Evolutionary conservation across 2,113 vertebrate genomes (phyloP).

Genomic region (Chitala chitala): DNA sequence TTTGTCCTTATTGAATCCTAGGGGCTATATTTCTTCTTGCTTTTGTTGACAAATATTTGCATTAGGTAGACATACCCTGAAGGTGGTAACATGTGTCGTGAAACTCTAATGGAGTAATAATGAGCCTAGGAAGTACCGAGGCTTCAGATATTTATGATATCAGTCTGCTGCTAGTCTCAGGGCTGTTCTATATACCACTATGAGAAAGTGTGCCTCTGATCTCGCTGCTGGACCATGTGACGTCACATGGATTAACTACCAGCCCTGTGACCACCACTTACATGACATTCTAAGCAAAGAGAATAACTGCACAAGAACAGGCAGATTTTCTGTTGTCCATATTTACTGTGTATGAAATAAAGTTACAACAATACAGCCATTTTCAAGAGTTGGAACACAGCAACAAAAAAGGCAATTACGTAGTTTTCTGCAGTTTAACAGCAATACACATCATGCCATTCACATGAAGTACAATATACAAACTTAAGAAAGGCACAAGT

Average conservation of each 20-base stretch:
- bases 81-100: neutral
- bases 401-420: no score
- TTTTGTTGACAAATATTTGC: conserved; percentile 18
- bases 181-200: neutral
- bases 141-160: neutral
- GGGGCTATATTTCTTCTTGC: neutral
- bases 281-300: no score
- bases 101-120: conserved; percentile 15
- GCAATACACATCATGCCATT: no score
- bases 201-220: neutral
- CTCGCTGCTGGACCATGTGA: neutral
- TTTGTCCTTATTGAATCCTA: neutral
- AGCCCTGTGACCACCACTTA: no score
- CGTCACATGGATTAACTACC: neutral
- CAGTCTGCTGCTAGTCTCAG: neutral
- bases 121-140: neutral
- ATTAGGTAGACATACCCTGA: neutral
- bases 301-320: no score
- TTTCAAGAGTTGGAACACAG: no score
- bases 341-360: no score
- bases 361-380: no score
- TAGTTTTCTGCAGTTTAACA: no score
- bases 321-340: no score
- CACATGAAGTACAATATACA: no score
- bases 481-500: no score